phyloP scores from a whole-genome alignment of 2,888 invertebrate species.

The Pseudanteris insignis region DNA sequence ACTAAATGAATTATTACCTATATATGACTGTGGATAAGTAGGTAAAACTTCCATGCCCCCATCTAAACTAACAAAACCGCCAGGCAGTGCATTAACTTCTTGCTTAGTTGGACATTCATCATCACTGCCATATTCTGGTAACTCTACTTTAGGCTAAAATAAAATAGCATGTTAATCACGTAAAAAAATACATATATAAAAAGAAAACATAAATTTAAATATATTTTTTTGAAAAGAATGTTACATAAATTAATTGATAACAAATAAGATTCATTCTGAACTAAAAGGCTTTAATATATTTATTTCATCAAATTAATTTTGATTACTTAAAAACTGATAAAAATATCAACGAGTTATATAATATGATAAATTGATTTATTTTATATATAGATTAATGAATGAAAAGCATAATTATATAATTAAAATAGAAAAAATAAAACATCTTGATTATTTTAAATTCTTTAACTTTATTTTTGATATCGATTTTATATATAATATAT shows the following conservation, averaged over 20 bases:
- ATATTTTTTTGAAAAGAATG: too few species aligned
- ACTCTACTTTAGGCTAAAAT: slow-evolving; percentile 76
- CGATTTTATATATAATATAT: too few species aligned
- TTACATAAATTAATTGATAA: too few species aligned
- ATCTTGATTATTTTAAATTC: too few species aligned
- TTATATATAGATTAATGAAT: too few species aligned
- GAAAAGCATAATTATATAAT: too few species aligned
- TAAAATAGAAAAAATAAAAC: too few species aligned
- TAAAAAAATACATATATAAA: neutral
- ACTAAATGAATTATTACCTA: slow-evolving; percentile 60
- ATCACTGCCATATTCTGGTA: slow-evolving; percentile 78
- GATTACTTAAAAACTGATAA: slow-evolving; percentile 8
- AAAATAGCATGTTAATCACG: slow-evolving; percentile 13
- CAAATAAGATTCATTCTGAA: too few species aligned
- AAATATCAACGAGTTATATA: slow-evolving; percentile 6
- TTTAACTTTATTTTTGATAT: too few species aligned
- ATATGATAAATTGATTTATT: too few species aligned
- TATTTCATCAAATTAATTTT: too few species aligned
- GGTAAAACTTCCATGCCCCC: slow-evolving; percentile 66
- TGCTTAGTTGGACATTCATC: slow-evolving; percentile 69
- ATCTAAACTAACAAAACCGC: slow-evolving; percentile 64
- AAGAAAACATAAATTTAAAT: neutral
- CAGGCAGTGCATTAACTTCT: slow-evolving; percentile 63
- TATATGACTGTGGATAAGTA: slow-evolving; percentile 61
- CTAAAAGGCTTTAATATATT: too few species aligned